Evolutionary conservation across 2,888 invertebrate species (phyloP).

Genomic region (Rhodophaea formosa): DNA sequence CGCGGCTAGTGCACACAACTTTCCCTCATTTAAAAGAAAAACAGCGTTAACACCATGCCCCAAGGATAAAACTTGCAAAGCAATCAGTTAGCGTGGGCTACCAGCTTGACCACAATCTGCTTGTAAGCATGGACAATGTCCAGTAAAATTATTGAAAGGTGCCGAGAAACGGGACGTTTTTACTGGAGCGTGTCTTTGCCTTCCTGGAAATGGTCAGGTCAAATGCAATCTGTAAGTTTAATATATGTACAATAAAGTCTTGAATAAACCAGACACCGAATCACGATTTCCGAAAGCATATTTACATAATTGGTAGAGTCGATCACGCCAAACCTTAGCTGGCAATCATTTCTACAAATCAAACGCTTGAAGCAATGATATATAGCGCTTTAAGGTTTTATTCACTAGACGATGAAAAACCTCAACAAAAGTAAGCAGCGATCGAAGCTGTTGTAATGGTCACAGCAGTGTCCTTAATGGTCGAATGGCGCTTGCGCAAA

Average conservation of each 20-base stretch:
- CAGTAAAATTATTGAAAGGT: slow-evolving; percentile 27
- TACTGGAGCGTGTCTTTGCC: background rate
- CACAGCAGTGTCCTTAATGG: slow-evolving; percentile 62
- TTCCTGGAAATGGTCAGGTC: background rate
- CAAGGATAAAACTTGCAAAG: slow-evolving; percentile 61
- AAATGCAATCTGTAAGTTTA: background rate
- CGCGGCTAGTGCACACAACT: slow-evolving; percentile 63
- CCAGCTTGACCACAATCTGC: slow-evolving; percentile 45
- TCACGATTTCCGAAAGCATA: slow-evolving; percentile 39
- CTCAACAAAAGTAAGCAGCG: slow-evolving; percentile 41
- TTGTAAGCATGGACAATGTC: slow-evolving; percentile 39
- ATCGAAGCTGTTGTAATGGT: slow-evolving; percentile 53
- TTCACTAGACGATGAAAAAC: slow-evolving; percentile 34
- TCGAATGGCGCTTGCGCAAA: slow-evolving; percentile 63
- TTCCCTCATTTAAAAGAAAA: slow-evolving; percentile 75
- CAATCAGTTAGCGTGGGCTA: slow-evolving; percentile 44
- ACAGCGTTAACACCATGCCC: slow-evolving; percentile 59
- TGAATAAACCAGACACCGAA: slow-evolving; percentile 24
- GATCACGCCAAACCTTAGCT: slow-evolving; percentile 38
- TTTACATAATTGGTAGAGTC: slow-evolving; percentile 38
- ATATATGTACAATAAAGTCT: background rate
- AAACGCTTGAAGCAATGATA: slow-evolving; percentile 33
- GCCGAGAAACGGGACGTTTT: slow-evolving; percentile 17
- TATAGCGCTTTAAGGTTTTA: slow-evolving; percentile 38
- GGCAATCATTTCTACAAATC: slow-evolving; percentile 38